phyloP scores from a whole-genome alignment of 2,888 invertebrate genomes.

The Andrena fulva region DNA sequence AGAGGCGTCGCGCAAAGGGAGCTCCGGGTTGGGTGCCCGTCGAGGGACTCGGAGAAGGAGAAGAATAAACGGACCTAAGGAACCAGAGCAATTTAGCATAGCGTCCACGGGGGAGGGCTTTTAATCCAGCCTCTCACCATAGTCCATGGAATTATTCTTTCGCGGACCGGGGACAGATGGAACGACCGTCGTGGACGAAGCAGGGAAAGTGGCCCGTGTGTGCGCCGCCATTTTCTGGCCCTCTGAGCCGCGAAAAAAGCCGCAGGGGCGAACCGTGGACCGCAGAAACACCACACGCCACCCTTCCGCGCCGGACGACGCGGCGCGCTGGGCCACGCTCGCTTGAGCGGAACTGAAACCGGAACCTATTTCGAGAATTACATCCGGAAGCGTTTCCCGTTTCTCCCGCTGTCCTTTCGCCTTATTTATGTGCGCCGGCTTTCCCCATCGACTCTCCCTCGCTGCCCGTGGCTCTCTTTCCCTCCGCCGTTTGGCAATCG shows the following conservation, averaged over 20 bases:
- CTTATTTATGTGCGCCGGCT: constrained; percentile 53
- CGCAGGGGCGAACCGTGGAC: constrained; percentile 12
- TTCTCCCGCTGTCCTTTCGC: constrained; percentile 11
- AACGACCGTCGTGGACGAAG: no score
- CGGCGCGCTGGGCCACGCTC: constrained; percentile 40
- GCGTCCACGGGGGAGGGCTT: constrained; percentile 2
- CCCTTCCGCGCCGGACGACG: constrained; percentile 23
- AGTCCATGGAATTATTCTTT: constrained; percentile 41
- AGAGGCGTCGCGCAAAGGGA: constrained; percentile 12
- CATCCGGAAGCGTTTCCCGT: constrained; percentile 51
- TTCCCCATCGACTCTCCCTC: not conserved
- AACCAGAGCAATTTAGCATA: constrained; percentile 35
- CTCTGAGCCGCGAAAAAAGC: constrained; percentile 52
- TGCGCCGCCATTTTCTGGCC: constrained; percentile 54
- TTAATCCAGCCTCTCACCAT: constrained; percentile 29
- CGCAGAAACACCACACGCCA: constrained; percentile 14
- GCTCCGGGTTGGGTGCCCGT: not conserved
- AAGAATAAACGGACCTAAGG: constrained; percentile 19
- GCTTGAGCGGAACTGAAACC: constrained; percentile 57
- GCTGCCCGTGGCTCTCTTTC: not conserved
- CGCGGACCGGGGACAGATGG: not conserved
- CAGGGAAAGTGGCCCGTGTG: constrained; percentile 11
- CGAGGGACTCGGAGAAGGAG: not conserved
- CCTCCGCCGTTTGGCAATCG: constrained; percentile 8
- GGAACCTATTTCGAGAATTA: constrained; percentile 66